Evolutionary conservation across 2,888 invertebrate genomes (phyloP), one percentile per base, ranked within the genome.

Genomic region (Drosophila siamana): DNA sequence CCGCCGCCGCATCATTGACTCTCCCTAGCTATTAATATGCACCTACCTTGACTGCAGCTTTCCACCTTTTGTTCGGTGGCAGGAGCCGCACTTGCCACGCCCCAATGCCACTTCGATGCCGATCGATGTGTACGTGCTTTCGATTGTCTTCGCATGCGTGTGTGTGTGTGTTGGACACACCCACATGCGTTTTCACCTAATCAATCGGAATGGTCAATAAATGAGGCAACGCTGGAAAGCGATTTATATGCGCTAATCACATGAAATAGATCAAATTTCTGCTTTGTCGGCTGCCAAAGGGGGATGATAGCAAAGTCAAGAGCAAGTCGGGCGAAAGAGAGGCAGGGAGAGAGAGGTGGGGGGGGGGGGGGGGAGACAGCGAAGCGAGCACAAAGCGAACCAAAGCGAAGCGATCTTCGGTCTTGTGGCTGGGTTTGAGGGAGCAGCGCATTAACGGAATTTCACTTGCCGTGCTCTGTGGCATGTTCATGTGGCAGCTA

Each of bases 241-340:
- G 82, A 81, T 81, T 85, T 82, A 85, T 81, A 69, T 85, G 76
- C 74, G 82, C 86, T 82, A 86, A 83, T 83, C 83, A 82, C 68
- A 77, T 80, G 78, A 83, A 83, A 83, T 83, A 87, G 87, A 83
- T 83, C 87, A 86, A 87, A 86, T 84, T 86, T 86, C 81, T 75
- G 51, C 76, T 72, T 73, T 78, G 78, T 60, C 44, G 75, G 75
- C 65, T 56, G 65, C 50, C 48, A 33, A 26, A n/a, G 40, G 26
- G 51, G 51, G 51, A 40, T 40, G 40, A 16, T 30, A 19, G 19
- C 26, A 16, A 28, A 5, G 40, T 28, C 5, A 22, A 33, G 8
- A n/a, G 11, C n/a, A n/a, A n/a, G n/a, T n/a, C n/a, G n/a, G 40
- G 26, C 13, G 8, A 30, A 33, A 38, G 44, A 5, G 15, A 1